phyloP scores from a whole-genome alignment of 2,113 vertebrate species.

The Saguinus imperator region DNA sequence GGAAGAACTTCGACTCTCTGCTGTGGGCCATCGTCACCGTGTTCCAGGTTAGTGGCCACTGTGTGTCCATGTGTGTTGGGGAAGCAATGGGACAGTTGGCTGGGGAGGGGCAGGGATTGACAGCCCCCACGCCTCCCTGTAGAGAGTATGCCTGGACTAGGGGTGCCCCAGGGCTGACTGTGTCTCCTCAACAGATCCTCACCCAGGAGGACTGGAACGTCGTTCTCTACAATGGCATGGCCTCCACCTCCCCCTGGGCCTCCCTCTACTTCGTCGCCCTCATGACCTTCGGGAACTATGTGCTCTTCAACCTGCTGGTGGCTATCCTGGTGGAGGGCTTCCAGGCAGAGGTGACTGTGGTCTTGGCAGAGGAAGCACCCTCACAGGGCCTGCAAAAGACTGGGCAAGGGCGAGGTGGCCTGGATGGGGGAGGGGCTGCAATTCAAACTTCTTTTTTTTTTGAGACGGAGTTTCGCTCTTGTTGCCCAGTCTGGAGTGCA shows the following conservation, averaged over 20 bases:
- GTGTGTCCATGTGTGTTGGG: fast-evolving
- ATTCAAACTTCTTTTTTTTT: neutral
- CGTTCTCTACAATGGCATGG: conserved; percentile 96
- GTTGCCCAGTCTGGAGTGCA: too few relatives aligned
- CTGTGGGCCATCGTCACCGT: conserved; percentile 98
- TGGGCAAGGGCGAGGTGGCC: neutral
- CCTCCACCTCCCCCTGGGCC: conserved; percentile 95
- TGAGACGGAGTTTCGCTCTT: too few relatives aligned
- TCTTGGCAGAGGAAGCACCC: neutral
- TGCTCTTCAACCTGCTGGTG: conserved; percentile 97
- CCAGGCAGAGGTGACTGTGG: conserved; percentile 92
- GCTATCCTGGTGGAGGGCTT: conserved; percentile 98
- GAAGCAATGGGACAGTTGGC: too few relatives aligned
- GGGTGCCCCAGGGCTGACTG: neutral
- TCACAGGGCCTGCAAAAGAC: neutral
- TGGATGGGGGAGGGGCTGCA: neutral
- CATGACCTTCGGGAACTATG: conserved; percentile 98
- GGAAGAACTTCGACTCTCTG: conserved; percentile 98
- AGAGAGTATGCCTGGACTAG: neutral
- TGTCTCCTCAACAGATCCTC: conserved; percentile 87
- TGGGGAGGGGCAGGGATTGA: neutral
- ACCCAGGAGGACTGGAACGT: conserved; percentile 99
- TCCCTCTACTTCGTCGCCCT: conserved; percentile 97
- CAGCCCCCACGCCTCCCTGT: neutral
- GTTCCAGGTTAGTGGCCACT: conserved; percentile 90